These are phyloP conservation scores for Leptobrachium ailaonicum DNA, from an alignment of 2,113 vertebrate genomes.

Conservation along the genomic window DNA sequence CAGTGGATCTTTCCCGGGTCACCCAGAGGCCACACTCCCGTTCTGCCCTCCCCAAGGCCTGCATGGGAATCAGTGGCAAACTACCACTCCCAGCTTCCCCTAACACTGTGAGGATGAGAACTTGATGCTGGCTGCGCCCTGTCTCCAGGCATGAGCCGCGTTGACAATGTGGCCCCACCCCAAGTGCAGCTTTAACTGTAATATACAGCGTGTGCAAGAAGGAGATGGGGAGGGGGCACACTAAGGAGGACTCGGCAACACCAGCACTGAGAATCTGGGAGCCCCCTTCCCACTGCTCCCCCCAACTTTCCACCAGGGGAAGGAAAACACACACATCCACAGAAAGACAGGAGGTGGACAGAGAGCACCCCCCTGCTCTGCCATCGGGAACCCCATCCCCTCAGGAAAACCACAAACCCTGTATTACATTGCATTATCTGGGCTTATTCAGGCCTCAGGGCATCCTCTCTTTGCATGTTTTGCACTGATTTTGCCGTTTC, in stretches of 20 bases:
- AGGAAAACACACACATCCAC: not conserved
- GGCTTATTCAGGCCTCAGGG: no score
- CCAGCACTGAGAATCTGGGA: constrained; percentile 6
- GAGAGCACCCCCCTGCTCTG: no score
- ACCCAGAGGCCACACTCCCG: not conserved
- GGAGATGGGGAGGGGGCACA: not conserved
- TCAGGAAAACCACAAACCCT: no score
- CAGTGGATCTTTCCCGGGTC: not conserved
- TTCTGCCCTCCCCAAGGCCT: not conserved
- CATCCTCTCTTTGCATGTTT: no score
- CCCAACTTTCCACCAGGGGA: not conserved
- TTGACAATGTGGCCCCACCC: constrained; percentile 39
- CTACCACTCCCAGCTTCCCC: constrained; percentile 34
- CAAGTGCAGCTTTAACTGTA: constrained; percentile 25
- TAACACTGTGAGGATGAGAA: not conserved
- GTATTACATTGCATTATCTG: no score
- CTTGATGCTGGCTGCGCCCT: not conserved
- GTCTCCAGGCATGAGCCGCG: constrained; percentile 5
- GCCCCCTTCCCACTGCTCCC: not conserved
- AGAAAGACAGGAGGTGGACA: no score
- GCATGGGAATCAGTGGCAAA: not conserved
- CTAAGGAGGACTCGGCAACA: constrained; percentile 22
- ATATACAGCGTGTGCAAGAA: not conserved
- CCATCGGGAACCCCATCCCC: no score
- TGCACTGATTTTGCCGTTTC: no score